Base-by-base conservation (phyloP, 2,113 vertebrate genomes). In the Arothron firmamentum region DNA sequence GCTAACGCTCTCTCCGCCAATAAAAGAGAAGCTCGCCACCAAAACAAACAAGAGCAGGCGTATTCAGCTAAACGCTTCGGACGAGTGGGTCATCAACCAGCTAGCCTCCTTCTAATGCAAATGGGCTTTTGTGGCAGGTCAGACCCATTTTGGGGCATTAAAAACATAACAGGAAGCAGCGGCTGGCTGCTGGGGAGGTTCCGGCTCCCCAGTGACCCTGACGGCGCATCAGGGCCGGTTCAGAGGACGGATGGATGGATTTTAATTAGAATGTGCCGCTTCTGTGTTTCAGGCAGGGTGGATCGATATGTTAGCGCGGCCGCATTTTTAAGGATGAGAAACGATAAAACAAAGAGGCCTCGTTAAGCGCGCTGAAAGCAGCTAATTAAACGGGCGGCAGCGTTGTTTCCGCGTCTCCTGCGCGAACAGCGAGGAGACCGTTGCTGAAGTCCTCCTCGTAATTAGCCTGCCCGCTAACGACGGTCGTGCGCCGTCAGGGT, bases 401-500 rank as follows among this genome's bases (percentile, higher is more conserved):
- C 16, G 23, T 38, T 43, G 45, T 63, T 45, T 65, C 41, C 63
- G 17, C 46, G 41, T 66, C 31, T 28, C 6, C 25, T 28, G 25
- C 6, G 4, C 6, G 6, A 28, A 28, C 45, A n/a, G 15, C 1
- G 45, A 46, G 45, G 9, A 21, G 46, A 45, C 67, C 63, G 42
- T 68, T 65, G 72, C 56, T 52, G 3, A 59, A n/a, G 11, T 57
- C 42, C 13, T 57, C 42, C 13, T 20, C 18, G 17, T 8, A 8
- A 42, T 62, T 52, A 50, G 57, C 57, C 58, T 75, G 62, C 72
- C 70, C n/a, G 47, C 17, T 49, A 66, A 77, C 74, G 50, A 45
- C 23, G 5, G 82, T 63, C 0, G 52, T 47, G 42, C 73, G 74
- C 72, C 56, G 25, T 67, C 74, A 67, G 70, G 79, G 77, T 18